Evolutionary conservation across 2,797 vertebrate genomes (phyloP).

Genomic region (Mormyrus proboscirostris): DNA sequence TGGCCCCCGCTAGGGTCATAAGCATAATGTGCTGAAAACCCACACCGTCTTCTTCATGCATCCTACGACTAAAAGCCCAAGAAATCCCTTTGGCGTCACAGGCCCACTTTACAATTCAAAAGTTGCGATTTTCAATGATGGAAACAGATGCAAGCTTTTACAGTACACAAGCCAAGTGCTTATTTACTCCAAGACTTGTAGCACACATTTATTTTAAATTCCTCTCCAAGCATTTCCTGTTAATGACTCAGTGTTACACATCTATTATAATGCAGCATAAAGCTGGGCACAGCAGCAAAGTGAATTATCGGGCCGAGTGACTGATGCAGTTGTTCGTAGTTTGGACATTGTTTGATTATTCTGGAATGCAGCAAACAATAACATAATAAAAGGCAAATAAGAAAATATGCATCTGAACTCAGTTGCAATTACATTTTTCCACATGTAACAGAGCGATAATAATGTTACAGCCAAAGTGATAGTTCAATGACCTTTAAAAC

Average conservation of each 20-base stretch:
- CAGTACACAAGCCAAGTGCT: conserved; percentile 1
- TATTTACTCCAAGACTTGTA: neutral
- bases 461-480: neutral
- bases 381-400: neutral
- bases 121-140: neutral
- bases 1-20: neutral
- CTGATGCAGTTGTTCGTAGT: neutral
- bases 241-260: neutral
- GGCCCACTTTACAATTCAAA: neutral
- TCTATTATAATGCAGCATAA: neutral
- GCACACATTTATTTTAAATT: conserved; percentile 18
- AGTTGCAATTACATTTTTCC: neutral
- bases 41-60: neutral
- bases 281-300: neutral
- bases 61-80: neutral
- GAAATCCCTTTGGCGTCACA: neutral
- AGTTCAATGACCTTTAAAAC: neutral
- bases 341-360: conserved; percentile 17
- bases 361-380: neutral
- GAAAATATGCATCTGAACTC: neutral
- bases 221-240: neutral
- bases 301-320: neutral
- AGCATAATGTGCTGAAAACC: neutral
- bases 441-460: neutral
- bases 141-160: neutral